Percentiles rank a stretch among this genome's conserved stretches.
phyloP scores from a whole-genome alignment of 2,797 vertebrate genomes.

The Borostomias antarcticus region DNA sequence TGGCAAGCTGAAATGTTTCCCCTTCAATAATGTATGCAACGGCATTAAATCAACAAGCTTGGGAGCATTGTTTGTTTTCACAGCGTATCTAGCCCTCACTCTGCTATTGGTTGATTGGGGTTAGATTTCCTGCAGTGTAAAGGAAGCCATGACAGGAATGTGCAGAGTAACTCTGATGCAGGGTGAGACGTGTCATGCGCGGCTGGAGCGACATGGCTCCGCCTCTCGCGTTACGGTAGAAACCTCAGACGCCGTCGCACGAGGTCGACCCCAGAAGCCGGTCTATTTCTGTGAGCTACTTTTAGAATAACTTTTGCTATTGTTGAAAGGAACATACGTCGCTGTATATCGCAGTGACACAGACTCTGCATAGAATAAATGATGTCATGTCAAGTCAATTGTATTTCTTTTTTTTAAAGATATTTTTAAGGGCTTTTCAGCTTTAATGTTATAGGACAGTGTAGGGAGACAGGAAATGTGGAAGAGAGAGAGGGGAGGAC shows the following conservation, averaged over 20 bases:
- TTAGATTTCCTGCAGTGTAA: constrained; percentile 71
- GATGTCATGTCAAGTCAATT: too few relatives aligned
- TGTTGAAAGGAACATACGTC: too few relatives aligned
- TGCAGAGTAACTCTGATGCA: constrained; percentile 25
- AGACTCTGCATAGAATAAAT: too few relatives aligned
- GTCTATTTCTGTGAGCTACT: too few relatives aligned
- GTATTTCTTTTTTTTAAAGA: too few relatives aligned
- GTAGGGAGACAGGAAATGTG: too few relatives aligned
- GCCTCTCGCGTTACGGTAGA: constrained; percentile 7
- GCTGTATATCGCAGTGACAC: too few relatives aligned
- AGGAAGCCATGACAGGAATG: constrained; percentile 63
- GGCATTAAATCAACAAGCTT: constrained; percentile 71
- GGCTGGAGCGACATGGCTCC: not conserved
- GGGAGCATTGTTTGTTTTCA: constrained; percentile 74
- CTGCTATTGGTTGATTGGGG: constrained; percentile 66
- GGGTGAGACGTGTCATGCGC: constrained; percentile 16
- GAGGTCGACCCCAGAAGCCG: not conserved
- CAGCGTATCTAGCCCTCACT: constrained; percentile 66
- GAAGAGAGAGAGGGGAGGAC: too few relatives aligned
- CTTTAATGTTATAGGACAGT: too few relatives aligned
- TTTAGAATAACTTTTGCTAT: too few relatives aligned
- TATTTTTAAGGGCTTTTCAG: too few relatives aligned
- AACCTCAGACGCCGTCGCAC: not conserved
- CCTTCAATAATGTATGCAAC: constrained; percentile 62
- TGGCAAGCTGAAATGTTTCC: constrained; percentile 60